Conservation (phyloP, 1,140 invertebrate genomes). For the Lepidurus couesii region DNA sequence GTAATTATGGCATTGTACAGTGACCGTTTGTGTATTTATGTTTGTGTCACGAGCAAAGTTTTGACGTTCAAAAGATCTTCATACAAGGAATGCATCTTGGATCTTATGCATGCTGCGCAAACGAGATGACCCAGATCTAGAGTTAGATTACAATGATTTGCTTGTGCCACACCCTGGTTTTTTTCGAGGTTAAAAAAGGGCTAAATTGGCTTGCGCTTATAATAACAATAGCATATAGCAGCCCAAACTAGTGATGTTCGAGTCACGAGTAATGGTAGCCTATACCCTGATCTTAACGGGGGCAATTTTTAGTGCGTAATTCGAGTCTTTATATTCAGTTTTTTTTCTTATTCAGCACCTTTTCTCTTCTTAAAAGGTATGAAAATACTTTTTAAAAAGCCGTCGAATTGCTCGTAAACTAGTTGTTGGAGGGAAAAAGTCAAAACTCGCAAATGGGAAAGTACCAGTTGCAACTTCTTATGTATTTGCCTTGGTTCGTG, state of each 20-base stretch:
- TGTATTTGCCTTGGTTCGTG: not conserved
- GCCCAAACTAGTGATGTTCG: not conserved
- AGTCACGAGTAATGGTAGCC: not conserved
- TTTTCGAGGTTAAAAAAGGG: not conserved
- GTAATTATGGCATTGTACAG: not conserved
- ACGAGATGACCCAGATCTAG: slow-evolving; percentile 6
- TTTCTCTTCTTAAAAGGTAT: too few relatives aligned
- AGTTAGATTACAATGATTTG: not conserved
- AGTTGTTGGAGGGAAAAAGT: too few relatives aligned
- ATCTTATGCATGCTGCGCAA: not conserved
- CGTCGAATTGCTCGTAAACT: too few relatives aligned
- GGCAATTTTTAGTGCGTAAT: too few relatives aligned
- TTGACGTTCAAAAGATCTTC: not conserved
- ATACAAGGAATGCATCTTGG: not conserved
- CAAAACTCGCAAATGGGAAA: not conserved
- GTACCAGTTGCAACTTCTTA: not conserved
- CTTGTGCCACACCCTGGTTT: slow-evolving; percentile 15
- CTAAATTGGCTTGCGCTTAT: not conserved
- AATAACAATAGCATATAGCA: not conserved
- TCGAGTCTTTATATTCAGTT: too few relatives aligned
- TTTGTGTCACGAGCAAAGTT: not conserved
- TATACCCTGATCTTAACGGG: not conserved
- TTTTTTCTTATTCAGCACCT: too few relatives aligned
- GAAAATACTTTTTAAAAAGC: too few relatives aligned
- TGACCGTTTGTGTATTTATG: not conserved